A percentile compares a stretch with the other conserved stretches of the same genome.
phyloP scores from a whole-genome alignment of 1,140 invertebrate genomes.

The Delia radicum region DNA sequence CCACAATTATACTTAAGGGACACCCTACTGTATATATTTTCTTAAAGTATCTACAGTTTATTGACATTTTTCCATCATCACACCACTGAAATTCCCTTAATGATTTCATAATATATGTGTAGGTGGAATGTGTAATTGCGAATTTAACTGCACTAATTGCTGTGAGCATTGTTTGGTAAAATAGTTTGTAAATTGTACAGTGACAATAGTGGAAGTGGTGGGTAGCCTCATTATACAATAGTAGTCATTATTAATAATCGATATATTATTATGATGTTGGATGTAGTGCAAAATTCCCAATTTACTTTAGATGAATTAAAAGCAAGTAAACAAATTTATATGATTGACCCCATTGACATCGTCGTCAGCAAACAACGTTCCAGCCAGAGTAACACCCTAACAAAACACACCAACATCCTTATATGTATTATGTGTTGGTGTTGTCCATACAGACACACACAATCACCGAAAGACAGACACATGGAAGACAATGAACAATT shows the following conservation, averaged over 20 bases:
- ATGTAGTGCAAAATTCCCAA: neutral
- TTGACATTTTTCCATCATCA: neutral
- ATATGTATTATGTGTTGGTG: too few species aligned
- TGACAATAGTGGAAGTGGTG: neutral
- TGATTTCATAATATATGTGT: too few species aligned
- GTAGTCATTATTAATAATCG: constrained; percentile 15
- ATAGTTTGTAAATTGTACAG: neutral
- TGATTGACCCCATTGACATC: neutral
- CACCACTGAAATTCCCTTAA: neutral
- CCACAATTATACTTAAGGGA: too few species aligned
- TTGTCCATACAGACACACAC: too few species aligned
- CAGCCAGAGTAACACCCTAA: neutral
- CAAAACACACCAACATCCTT: neutral
- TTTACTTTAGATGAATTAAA: neutral
- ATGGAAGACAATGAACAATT: too few species aligned
- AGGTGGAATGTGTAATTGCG: neutral
- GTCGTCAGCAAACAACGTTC: neutral
- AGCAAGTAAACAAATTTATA: neutral
- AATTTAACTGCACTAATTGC: constrained; percentile 16
- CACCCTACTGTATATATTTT: too few species aligned
- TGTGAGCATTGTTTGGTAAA: neutral
- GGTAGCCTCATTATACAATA: neutral
- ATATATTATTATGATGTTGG: constrained; percentile 9
- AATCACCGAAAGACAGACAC: neutral
- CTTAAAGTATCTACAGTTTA: neutral